Evolutionary conservation across 2,888 invertebrate species (phyloP), one percentile per base, ranked within the genome.

Genomic region (Phortica okadai): DNA sequence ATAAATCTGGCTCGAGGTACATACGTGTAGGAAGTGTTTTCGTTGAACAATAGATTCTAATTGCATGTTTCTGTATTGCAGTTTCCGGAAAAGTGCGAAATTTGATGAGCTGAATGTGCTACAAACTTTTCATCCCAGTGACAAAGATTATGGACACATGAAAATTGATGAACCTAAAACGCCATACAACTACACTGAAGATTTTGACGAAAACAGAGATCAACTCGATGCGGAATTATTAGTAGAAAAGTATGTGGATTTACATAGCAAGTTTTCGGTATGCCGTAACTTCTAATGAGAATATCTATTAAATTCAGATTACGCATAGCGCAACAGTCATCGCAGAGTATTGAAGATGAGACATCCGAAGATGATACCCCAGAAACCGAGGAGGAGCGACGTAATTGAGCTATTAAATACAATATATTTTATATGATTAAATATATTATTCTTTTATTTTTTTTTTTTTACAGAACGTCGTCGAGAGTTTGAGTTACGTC

Each of bases 131-230:
- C 99, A 99, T 93, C 99, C 99, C 62, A 94, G 96, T 33, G 98
- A 98, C 91, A 99, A 99, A 92, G 99, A 99, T 92, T 99, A 99
- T 92, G 99, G 99, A 8, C 98, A 98, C 90, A 99, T 99, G 98
- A 99, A 99, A 92, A 95, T 96, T 81, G 97, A 98, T 88, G 99
- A 99, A 92, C 99, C 99, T 1, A 99, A 99, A 92, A 99, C 99
- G 42, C 99, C 99, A 58, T 94, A 91, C 84, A 95, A 94, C 87
- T 91, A 94, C 74, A 93, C 92, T 69, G 95, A 95, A 80, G 93
- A 93, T 44, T 93, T 93, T 62, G 92, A 93, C 64, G 94, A 90
- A 80, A 82, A 92, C 89, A 84, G 89, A 8, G 94, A 94, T 84
- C 93, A 94, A 83, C 88, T 94, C 80, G 95, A 95, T 88, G 95